Percentiles rank a stretch among this genome's conserved stretches.
Conservation (phyloP, 2,797 vertebrate genomes). For the Varecia variegata region DNA sequence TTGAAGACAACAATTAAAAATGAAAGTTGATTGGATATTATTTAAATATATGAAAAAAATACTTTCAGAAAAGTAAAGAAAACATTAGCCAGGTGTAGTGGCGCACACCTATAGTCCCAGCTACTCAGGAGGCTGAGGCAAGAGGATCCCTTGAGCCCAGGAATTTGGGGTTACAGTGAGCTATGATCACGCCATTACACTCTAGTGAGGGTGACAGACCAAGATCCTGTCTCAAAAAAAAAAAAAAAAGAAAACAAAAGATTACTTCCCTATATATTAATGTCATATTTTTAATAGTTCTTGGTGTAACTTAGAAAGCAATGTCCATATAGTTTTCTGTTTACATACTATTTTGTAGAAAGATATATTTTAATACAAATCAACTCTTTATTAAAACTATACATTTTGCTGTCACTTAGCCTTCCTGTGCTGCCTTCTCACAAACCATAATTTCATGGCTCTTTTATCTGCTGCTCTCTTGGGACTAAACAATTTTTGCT, state of each 20-base stretch:
- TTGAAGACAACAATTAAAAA: neutral
- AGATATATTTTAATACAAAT: neutral
- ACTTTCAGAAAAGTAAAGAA: neutral
- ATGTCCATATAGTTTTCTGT: neutral
- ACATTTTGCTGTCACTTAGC: neutral
- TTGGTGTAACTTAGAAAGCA: neutral
- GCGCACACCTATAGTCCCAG: too few relatives aligned
- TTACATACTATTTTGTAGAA: neutral
- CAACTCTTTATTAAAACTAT: neutral
- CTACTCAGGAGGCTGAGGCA: too few relatives aligned
- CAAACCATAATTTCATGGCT: neutral
- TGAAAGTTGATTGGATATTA: neutral
- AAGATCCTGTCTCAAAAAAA: neutral
- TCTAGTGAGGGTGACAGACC: too few relatives aligned
- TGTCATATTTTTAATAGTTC: neutral
- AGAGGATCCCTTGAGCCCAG: too few relatives aligned
- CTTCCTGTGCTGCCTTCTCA: neutral
- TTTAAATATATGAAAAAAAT: neutral
- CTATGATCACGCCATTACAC: too few relatives aligned
- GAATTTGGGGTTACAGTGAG: too few relatives aligned
- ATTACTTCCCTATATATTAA: neutral
- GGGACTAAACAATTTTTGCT: neutral
- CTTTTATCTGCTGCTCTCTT: neutral
- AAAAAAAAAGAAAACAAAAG: neutral
- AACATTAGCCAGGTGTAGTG: neutral